Conservation (phyloP, 2,797 vertebrate genomes). For the Rallus crepitans region DNA sequence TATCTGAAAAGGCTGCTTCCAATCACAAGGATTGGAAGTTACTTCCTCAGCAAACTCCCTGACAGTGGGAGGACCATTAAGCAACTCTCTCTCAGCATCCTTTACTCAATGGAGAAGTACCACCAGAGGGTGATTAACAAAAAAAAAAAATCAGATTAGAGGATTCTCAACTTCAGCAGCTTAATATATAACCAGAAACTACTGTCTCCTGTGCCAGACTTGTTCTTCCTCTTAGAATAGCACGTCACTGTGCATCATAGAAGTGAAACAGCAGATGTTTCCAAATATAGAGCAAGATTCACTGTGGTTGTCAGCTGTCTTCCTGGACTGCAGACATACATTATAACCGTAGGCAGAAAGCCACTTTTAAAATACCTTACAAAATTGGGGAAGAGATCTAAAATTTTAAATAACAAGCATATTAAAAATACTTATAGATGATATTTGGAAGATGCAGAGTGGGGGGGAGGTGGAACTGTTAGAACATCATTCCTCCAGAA, state of each 20-base stretch:
- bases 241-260: conserved; percentile 29
- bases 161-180: not conserved
- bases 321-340: not conserved
- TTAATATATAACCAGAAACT: not conserved
- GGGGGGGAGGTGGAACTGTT: not conserved
- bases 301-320: conserved; percentile 38
- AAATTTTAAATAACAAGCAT: not conserved
- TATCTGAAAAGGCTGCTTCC: not conserved
- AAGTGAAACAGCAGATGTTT: conserved; percentile 55
- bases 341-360: not conserved
- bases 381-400: not conserved
- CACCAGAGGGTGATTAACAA: not conserved
- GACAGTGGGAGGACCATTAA: not conserved
- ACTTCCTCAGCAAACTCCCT: not conserved
- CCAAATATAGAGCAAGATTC: conserved; percentile 53
- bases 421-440: not conserved
- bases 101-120: not conserved
- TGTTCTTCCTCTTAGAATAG: conserved; percentile 33
- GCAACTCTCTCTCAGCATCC: not conserved
- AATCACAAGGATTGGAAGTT: not conserved
- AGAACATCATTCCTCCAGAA: not conserved
- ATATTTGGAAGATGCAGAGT: not conserved
- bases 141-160: not conserved
- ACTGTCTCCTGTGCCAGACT: not conserved
- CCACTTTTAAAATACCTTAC: not conserved